phyloP scores from a whole-genome alignment of 2,113 vertebrate genomes.

The Pelvicachromis taeniatus region DNA sequence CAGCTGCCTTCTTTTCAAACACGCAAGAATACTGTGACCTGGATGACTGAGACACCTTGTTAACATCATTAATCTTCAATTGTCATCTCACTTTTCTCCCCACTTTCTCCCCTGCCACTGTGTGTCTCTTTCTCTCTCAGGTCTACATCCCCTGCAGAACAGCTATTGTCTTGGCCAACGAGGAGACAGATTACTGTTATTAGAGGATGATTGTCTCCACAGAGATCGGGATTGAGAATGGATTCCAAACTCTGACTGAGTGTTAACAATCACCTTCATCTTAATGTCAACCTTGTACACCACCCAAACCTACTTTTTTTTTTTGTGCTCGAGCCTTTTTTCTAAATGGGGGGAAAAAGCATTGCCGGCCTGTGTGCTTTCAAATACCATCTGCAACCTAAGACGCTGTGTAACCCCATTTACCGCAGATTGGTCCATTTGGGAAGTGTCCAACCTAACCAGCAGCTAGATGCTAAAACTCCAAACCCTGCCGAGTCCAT shows the following conservation, averaged over 20 bases:
- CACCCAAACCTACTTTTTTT: conserved; percentile 20
- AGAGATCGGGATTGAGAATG: conserved; percentile 47
- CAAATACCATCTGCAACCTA: conserved; percentile 53
- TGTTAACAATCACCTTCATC: conserved; percentile 63
- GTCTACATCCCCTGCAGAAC: conserved; percentile 81
- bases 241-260: conserved; percentile 54
- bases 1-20: background rate
- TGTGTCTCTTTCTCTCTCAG: conserved; percentile 49
- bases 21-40: background rate
- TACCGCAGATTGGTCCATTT: conserved; percentile 52
- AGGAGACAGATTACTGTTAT: conserved; percentile 76
- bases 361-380: conserved; percentile 25
- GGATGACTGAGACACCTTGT: background rate
- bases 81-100: conserved; percentile 41
- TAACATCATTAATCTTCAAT: conserved; percentile 39
- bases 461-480: conserved; percentile 53
- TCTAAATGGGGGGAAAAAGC: background rate
- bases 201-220: conserved; percentile 66
- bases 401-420: conserved; percentile 50
- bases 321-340: conserved; percentile 4
- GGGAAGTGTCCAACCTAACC: conserved; percentile 50
- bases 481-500: conserved; percentile 49
- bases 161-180: conserved; percentile 77
- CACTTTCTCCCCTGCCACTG: background rate
- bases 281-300: conserved; percentile 43